Evolutionary conservation across 2,113 vertebrate species (phyloP), one percentile per base, ranked within the genome.

Genomic region (Morone chrysops): DNA sequence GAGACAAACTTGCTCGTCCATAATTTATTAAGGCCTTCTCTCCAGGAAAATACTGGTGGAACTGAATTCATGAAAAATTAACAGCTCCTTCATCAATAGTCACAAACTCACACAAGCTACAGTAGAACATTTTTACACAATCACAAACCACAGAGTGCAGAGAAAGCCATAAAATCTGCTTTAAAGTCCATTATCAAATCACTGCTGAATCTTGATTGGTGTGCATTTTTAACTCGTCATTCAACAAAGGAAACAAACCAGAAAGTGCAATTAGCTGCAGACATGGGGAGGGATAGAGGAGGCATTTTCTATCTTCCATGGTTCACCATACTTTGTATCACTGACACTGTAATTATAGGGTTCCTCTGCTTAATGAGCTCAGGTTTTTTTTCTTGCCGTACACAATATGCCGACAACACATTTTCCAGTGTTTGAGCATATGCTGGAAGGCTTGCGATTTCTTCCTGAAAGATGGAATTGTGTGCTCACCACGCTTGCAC

Each of bases 391-490:
- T 43, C 13, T 65, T 82, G 31, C 65, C 38, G 45, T 66, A 67
- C 86, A 89, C 83, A 84, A 89, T 84, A 86, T 90, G 88, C 83
- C 50, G 68, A 89, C 81, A 88, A 77, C 86, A 93, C 82, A 92
- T 90, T 94, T 94, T 94, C 90, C 89, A 92, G 72, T 54, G 88
- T 87, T 89, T 47, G 50, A 87, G 77, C 65, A 56, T 48, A 77
- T 59, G 82, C 76, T 87, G 76, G 70, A 89, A 47, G 68, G 84
- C 77, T 73, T 75, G 68, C 25, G 12, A 88, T 87, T 87, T 63
- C 90, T 81, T 90, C 79, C 88, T 86, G 60, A 85, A 80, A 71
- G 66, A 81, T 69, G 85, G 88, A 94, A 89, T 54, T 80, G 82
- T 80, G 75, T 78, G 82, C 89, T 91, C 67, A 85, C 87, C 83